Base-by-base conservation (phyloP, 2,797 vertebrate genomes). In the Holocentrus rufus region DNA sequence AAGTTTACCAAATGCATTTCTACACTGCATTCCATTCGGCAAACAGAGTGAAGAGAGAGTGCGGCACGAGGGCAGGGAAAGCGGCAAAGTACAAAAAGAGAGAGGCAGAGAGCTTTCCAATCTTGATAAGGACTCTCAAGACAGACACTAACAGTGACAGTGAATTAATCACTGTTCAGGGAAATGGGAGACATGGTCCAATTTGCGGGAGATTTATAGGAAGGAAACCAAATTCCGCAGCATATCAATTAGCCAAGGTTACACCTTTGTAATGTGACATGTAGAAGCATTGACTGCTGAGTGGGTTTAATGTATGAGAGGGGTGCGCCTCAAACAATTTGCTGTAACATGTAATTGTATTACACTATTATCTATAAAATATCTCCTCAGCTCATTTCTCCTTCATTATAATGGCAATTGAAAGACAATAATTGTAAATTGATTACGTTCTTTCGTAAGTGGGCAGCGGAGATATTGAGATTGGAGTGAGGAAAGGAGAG, bases 181-280 rank as follows among this genome's bases (percentile, higher is more conserved):
- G 74, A 86, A 87, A 88, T 73, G 76, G 79, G 65, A 84, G 64
- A 86, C 52, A 42, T 58, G 57, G 68, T 81, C 58, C 72, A 84
- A 85, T 89, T 84, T 84, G 70, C 75, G 44, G 49, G 72, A 88
- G 81, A 90, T 87, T 82, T 81, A 88, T 84, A 72, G 77, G 79
- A 69, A 65, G 74, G 69, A 83, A 86, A 90, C 90, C 86, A 87
- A 91, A 91, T 80, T 78, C 60, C 73, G 77, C 60, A 65, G 77
- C 68, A 61, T 81, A 87, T 84, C 81, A 87, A 89, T 91, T 87
- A 86, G 83, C 66, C 72, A 76, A 70, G 77, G 83, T 85, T 85
- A 85, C 73, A 83, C 81, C 77, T 82, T 73, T 8, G 15, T 60
- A 67, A 83, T 74, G 36, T 77, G 78, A 64, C 44, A 59, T 66